Evolutionary conservation across 2,797 vertebrate species (phyloP), one percentile per base, ranked within the genome.

Genomic region (Leontopithecus rosalia): DNA sequence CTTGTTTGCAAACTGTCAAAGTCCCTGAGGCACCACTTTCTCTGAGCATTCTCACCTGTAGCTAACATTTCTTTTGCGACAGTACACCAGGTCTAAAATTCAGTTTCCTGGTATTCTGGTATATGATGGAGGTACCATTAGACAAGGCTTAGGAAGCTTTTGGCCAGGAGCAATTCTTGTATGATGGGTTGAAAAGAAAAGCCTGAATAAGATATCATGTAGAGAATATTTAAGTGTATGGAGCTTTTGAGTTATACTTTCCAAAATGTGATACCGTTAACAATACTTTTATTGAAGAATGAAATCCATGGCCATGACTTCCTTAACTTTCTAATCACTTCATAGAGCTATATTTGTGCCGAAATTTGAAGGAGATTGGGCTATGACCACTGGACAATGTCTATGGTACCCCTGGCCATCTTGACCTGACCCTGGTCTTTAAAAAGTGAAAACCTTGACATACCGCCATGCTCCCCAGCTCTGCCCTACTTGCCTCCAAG

Each of bases 51-150:
- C n/a, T 2, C 41, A 26, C 12, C 61, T 7, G 67, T 11, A 50
- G 87, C 52, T 70, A 19, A 55, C 17, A 1, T 86, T 81, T 92
- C 30, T 6, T 0, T 36, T 5, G 67, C 9, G 20, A 28, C 4
- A 9, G 57, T n/a, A 36, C 7, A 0, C 11, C 0, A 7, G 46
- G 28, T 73, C 33, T 87, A 10, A 80, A 70, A 79, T 41, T 82
- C 30, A 12, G 20, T 76, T 81, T 92, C 80, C 92, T 81, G 58
- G 64, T 11, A 1, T 70, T 55, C 67, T 82, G 70, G n/a, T 4
- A 10, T 0, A 36, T 43, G 79, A 80, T 0, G 1, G n/a, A 83
- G 73, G 33, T 36, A 1, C 52, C 46, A 1, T 39, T 39, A 77
- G 67, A 24, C 4, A 7, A 72, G 82, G 41, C 15, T 19, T 1